Percentiles rank a stretch among this genome's conserved stretches.
Evolutionary conservation across 2,888 invertebrate genomes (phyloP).

Genomic region (Conops quadrifasciatus): DNA sequence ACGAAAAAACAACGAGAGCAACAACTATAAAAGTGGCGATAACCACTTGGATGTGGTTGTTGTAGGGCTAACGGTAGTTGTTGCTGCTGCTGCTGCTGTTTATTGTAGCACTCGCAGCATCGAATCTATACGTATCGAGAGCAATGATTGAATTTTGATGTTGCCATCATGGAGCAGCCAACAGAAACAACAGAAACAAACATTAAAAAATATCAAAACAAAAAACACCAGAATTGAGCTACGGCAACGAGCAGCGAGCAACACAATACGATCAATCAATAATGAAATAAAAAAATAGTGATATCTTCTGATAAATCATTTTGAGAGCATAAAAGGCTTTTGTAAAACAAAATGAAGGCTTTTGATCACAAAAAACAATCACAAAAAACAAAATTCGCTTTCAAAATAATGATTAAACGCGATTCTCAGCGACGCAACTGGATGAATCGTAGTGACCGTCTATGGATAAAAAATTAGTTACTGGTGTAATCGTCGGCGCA

Average conservation of each 20-base stretch:
- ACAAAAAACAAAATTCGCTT: too few species aligned
- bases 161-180: slow-evolving; percentile 29
- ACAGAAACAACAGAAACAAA: too few species aligned
- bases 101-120: slow-evolving; percentile 8
- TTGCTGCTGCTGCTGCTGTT: neutral
- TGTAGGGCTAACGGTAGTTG: neutral
- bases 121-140: slow-evolving; percentile 31
- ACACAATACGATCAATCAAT: neutral
- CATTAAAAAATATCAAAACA: neutral
- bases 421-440: neutral
- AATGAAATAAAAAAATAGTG: too few species aligned
- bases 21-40: slow-evolving; percentile 1
- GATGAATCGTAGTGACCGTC: too few species aligned
- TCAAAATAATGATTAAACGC: too few species aligned
- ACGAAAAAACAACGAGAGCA: neutral
- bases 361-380: too few species aligned
- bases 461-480: neutral
- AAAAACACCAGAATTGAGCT: neutral
- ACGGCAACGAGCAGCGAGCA: slow-evolving; percentile 18
- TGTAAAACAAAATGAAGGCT: neutral
- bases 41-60: too few species aligned
- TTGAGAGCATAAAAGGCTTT: slow-evolving; percentile 24
- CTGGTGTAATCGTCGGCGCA: too few species aligned
- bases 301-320: slow-evolving; percentile 10
- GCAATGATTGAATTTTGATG: slow-evolving; percentile 36